phyloP scores from a whole-genome alignment of 2,888 invertebrate genomes.

The Synergus umbraculus region DNA sequence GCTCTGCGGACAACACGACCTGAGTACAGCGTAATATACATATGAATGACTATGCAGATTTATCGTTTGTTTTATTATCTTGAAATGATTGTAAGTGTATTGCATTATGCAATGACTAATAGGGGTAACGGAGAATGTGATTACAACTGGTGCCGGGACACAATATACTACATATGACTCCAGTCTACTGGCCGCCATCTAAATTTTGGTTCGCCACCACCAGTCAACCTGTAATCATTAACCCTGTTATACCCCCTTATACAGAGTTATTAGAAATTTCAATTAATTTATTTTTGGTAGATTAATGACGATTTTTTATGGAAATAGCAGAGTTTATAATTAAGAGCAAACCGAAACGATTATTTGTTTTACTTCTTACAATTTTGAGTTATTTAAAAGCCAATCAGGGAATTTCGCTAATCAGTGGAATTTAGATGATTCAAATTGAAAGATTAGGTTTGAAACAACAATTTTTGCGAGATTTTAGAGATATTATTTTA shows the following conservation, averaged over 20 bases:
- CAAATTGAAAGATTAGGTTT: too few relatives aligned
- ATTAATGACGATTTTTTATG: background rate
- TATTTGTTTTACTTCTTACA: too few relatives aligned
- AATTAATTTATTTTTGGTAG: constrained; percentile 10
- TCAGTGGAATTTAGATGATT: too few relatives aligned
- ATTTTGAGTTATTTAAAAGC: too few relatives aligned
- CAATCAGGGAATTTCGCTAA: too few relatives aligned
- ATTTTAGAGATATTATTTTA: too few relatives aligned
- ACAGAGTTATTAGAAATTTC: constrained; percentile 11
- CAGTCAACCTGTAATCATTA: constrained; percentile 26
- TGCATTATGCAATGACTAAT: constrained; percentile 67
- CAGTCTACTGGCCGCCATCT: constrained; percentile 22
- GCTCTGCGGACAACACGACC: background rate
- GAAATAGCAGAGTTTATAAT: background rate
- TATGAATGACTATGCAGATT: constrained; percentile 64
- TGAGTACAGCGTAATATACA: constrained; percentile 50
- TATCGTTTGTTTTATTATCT: constrained; percentile 66
- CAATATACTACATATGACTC: constrained; percentile 30
- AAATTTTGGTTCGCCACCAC: constrained; percentile 28
- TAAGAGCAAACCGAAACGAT: background rate
- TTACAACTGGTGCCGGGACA: constrained; percentile 52
- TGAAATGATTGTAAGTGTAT: constrained; percentile 61
- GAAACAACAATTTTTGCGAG: too few relatives aligned
- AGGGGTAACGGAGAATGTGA: constrained; percentile 66
- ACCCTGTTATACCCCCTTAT: constrained; percentile 6